These are phyloP conservation scores for Pogonophryne albipinna DNA, from an alignment of 2,797 vertebrate genomes.

Conservation along the genomic window DNA sequence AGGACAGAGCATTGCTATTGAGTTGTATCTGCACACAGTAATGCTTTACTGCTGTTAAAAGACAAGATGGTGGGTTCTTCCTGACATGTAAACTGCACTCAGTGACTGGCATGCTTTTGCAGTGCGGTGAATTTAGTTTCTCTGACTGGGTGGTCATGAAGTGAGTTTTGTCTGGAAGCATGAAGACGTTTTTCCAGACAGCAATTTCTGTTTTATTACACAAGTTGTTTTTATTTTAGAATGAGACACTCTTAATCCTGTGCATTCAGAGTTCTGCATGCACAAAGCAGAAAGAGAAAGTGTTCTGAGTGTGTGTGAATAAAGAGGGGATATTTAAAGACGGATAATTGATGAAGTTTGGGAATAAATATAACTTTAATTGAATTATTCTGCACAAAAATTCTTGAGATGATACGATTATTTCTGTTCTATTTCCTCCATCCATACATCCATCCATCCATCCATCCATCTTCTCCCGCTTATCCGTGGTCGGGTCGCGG, in stretches of 20 bases:
- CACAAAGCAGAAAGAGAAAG: no score
- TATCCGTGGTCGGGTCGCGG: no score
- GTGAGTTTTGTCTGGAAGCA: conserved; percentile 15
- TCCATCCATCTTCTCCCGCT: no score
- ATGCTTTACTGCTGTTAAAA: conserved; percentile 41
- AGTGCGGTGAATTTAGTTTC: conserved; percentile 30
- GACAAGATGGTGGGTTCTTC: conserved; percentile 27
- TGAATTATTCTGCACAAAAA: no score
- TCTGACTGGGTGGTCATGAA: conserved; percentile 44
- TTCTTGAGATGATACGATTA: no score
- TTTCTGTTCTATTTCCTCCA: no score
- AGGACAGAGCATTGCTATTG: conserved; percentile 8
- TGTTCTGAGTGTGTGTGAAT: no score
- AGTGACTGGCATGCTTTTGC: conserved; percentile 20
- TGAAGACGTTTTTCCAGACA: conserved; percentile 3
- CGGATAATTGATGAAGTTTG: no score
- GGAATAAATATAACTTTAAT: no score
- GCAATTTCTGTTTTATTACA: conserved; percentile 9
- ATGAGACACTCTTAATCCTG: not conserved
- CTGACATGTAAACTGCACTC: conserved; percentile 26
- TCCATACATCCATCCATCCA: no score
- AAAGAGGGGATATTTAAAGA: no score
- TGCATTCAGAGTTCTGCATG: no score
- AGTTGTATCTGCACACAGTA: conserved; percentile 20
- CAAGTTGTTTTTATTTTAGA: not conserved